A percentile compares a stretch with the other conserved stretches of the same genome.
Conservation (phyloP, 1,140 invertebrate species). For the Bombus vancouverensis region DNA sequence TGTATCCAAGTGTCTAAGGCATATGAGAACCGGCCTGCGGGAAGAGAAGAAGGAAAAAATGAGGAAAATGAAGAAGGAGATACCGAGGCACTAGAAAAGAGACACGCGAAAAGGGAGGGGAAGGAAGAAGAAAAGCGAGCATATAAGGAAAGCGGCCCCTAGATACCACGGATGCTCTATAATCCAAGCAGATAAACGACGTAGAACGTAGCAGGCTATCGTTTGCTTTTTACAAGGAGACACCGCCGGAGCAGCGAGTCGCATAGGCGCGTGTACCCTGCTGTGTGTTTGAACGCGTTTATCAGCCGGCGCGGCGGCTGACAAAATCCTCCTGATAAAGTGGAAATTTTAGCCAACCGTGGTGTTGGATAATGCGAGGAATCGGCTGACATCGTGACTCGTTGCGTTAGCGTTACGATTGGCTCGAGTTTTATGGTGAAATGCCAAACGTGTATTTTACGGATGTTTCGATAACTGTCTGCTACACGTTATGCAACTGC, state of each 20-base stretch:
- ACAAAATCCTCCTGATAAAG: neutral
- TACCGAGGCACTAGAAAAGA: neutral
- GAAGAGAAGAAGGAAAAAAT: neutral
- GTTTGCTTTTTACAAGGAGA: slow-evolving; percentile 13
- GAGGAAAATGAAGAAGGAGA: neutral
- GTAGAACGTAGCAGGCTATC: slow-evolving; percentile 37
- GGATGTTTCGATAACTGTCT: slow-evolving; percentile 20
- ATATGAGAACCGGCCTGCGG: neutral
- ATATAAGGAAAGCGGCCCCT: slow-evolving; percentile 38
- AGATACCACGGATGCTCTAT: slow-evolving; percentile 41
- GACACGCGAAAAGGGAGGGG: no score
- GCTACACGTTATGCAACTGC: no score
- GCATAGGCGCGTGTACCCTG: slow-evolving; percentile 20
- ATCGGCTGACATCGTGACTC: neutral
- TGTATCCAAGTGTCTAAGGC: neutral
- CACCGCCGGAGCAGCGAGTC: neutral
- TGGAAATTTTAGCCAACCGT: neutral
- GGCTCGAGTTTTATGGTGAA: slow-evolving; percentile 11
- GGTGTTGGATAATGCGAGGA: neutral
- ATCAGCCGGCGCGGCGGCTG: neutral
- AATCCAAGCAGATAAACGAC: slow-evolving; percentile 41
- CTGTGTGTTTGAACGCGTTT: slow-evolving; percentile 13
- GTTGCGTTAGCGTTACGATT: slow-evolving; percentile 23
- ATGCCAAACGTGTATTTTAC: neutral
- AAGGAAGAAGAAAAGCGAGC: slow-evolving; percentile 20